Evolutionary conservation across 2,113 vertebrate species (phyloP).

Genomic region (Megaceryle maxima): DNA sequence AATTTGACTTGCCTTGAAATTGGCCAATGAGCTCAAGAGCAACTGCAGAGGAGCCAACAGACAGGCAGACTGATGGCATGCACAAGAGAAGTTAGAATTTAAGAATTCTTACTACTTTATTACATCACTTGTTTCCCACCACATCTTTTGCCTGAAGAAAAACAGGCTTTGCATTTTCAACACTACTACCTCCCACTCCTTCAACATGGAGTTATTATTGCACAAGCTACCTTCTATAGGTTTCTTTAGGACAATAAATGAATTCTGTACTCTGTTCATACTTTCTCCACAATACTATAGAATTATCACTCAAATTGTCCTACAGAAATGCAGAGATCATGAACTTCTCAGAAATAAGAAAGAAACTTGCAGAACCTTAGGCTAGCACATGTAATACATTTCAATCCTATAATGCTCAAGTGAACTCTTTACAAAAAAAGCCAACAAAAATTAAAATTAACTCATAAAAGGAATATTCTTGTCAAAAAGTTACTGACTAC

Average conservation of each 20-base stretch:
- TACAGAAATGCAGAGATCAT: neutral
- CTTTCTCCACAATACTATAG: neutral
- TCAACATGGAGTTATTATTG: neutral
- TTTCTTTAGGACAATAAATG: neutral
- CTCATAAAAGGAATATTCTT: neutral
- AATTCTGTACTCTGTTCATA: neutral
- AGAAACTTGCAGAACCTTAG: neutral
- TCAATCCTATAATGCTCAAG: neutral
- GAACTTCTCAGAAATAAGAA: neutral
- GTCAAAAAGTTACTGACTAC: neutral
- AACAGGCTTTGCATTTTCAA: neutral
- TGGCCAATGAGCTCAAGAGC: neutral
- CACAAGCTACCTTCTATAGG: neutral
- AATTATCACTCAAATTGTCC: neutral
- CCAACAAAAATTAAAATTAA: neutral
- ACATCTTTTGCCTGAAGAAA: neutral
- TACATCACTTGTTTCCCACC: neutral
- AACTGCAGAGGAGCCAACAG: neutral
- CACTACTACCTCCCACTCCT: fast-evolving
- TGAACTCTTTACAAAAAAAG: neutral
- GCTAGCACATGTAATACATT: neutral
- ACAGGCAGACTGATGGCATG: neutral
- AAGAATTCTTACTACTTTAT: neutral
- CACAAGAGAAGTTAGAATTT: neutral
- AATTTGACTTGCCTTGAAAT: neutral